Percentiles rank a stretch among this genome's conserved stretches.
Conservation (phyloP, 1,140 invertebrate genomes). For the Danaus plexippus region DNA sequence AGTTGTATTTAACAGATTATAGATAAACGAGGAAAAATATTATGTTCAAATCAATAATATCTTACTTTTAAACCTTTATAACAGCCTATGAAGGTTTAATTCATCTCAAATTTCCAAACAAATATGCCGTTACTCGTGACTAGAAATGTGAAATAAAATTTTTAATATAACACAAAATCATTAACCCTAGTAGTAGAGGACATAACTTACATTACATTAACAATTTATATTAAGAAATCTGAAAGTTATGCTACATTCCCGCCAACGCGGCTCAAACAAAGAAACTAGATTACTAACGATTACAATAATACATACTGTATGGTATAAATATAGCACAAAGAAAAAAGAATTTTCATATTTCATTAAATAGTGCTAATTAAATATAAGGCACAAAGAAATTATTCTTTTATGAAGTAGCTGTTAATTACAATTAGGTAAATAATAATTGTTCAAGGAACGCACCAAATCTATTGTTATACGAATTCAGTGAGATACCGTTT, state of each 20-base stretch:
- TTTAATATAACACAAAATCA: constrained; percentile 46
- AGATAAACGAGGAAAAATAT: too few relatives aligned
- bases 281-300: constrained; percentile 1
- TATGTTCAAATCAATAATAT: too few relatives aligned
- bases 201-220: constrained; percentile 51
- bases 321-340: constrained; percentile 2
- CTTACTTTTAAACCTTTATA: neutral
- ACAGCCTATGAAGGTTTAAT: neutral
- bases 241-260: constrained; percentile 21
- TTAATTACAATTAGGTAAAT: too few relatives aligned
- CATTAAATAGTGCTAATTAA: constrained; percentile 34
- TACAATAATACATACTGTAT: neutral
- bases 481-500: too few relatives aligned
- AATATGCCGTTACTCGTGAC: constrained; percentile 61
- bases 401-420: constrained; percentile 6
- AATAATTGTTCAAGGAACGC: too few relatives aligned
- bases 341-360: constrained; percentile 3
- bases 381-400: constrained; percentile 45
- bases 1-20: too few relatives aligned
- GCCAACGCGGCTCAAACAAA: constrained; percentile 13
- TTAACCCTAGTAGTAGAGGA: constrained; percentile 52
- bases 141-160: constrained; percentile 53
- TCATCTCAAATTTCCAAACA: constrained; percentile 32
- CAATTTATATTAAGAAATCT: constrained; percentile 24
- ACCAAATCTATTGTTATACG: too few relatives aligned